phyloP scores from a whole-genome alignment of 2,113 vertebrate genomes.

The Python bivittatus region DNA sequence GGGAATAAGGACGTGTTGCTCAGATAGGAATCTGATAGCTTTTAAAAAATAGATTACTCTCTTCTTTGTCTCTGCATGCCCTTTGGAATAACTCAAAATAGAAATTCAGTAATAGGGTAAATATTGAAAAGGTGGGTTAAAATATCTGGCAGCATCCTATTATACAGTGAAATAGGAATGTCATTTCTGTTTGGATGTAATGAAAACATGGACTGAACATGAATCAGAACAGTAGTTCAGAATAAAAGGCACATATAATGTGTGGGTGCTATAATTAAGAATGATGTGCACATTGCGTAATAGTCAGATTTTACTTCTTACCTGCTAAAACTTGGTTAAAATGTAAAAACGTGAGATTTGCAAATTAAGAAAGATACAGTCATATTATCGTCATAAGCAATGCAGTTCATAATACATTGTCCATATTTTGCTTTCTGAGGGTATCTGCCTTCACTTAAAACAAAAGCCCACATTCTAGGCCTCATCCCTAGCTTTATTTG shows the following conservation, averaged over 20 bases:
- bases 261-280: slow-evolving; percentile 1
- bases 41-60: neutral
- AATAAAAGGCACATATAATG: neutral
- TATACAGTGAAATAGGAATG: neutral
- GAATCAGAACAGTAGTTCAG: neutral
- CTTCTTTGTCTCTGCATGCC: neutral
- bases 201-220: neutral
- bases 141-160: neutral
- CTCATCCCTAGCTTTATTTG: neutral
- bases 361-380: neutral
- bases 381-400: neutral
- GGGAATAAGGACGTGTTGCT: neutral
- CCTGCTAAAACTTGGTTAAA: neutral
- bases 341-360: neutral
- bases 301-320: neutral
- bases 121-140: neutral
- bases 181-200: neutral
- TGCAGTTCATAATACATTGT: neutral
- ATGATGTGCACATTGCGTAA: neutral
- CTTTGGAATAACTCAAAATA: neutral
- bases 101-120: neutral
- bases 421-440: neutral
- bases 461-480: neutral
- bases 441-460: neutral
- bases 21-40: neutral